Percentiles rank a stretch among this genome's conserved stretches.
These are phyloP conservation scores for Heteractis magnifica DNA, from an alignment of 92 coral and sea anemone species.

Conservation along the genomic window DNA sequence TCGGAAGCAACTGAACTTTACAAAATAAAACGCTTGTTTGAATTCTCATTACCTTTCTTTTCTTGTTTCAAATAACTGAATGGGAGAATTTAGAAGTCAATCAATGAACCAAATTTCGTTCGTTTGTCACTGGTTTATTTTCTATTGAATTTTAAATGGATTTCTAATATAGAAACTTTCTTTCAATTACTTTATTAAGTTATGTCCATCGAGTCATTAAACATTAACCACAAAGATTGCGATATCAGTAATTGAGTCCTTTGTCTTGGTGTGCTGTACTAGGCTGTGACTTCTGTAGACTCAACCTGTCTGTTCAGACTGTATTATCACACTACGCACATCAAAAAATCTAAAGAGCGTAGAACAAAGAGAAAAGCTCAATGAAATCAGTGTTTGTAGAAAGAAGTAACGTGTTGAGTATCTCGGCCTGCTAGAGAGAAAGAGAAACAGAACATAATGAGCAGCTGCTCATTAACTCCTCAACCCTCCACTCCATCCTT, in stretches of 20 bases:
- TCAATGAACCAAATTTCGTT: background rate
- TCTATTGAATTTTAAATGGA: background rate
- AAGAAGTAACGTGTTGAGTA: no score
- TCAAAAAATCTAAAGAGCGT: no score
- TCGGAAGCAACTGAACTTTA: background rate
- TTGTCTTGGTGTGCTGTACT: background rate
- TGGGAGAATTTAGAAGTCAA: background rate
- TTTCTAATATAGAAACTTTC: background rate
- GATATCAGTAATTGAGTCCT: background rate
- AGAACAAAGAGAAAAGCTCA: no score
- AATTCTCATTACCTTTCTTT: conserved; percentile 8
- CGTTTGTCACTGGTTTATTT: background rate
- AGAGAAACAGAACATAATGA: no score
- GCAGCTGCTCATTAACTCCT: no score
- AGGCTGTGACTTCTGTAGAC: background rate
- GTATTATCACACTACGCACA: background rate
- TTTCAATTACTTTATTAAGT: conserved; percentile 1
- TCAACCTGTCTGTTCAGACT: background rate
- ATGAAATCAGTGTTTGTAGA: no score
- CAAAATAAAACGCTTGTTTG: background rate
- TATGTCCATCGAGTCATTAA: background rate
- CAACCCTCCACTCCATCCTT: no score
- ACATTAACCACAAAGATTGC: background rate
- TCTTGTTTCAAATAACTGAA: background rate
- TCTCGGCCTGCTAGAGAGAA: no score